phyloP scores from a whole-genome alignment of 2,888 invertebrate genomes.

The Caprella mutica region DNA sequence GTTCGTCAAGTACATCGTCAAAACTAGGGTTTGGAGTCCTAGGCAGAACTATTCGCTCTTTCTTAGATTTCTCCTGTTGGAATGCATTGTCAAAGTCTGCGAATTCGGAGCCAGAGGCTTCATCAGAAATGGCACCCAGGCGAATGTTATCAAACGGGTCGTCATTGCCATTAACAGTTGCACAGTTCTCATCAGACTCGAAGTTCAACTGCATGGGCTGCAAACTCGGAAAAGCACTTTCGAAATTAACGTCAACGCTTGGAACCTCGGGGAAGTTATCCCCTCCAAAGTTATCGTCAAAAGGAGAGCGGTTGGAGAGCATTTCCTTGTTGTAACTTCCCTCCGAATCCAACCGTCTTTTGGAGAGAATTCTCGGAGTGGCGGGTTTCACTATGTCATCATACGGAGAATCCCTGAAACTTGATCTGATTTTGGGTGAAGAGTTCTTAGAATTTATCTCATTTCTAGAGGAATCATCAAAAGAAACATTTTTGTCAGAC shows the following conservation, averaged over 20 bases:
- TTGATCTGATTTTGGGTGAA: slow-evolving; percentile 30
- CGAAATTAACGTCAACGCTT: slow-evolving; percentile 22
- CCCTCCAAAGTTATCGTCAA: slow-evolving; percentile 31
- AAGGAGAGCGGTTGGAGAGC: slow-evolving; percentile 32
- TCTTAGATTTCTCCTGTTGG: slow-evolving; percentile 4
- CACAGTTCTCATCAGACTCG: too few relatives aligned
- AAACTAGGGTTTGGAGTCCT: slow-evolving; percentile 6
- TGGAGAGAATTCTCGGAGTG: slow-evolving; percentile 20
- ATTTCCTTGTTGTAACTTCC: slow-evolving; percentile 27
- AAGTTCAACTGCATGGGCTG: slow-evolving; percentile 1
- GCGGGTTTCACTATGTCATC: too few relatives aligned
- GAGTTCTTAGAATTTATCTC: too few relatives aligned
- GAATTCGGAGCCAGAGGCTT: slow-evolving; percentile 8
- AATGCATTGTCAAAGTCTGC: slow-evolving; percentile 33
- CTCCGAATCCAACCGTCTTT: slow-evolving; percentile 23
- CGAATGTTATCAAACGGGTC: neutral
- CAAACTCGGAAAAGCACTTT: slow-evolving; percentile 25
- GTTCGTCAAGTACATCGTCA: slow-evolving; percentile 12
- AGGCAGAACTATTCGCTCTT: neutral
- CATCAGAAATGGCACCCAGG: neutral
- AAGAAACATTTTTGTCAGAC: too few relatives aligned
- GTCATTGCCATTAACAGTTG: neutral
- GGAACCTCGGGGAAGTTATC: slow-evolving; percentile 16
- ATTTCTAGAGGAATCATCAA: too few relatives aligned
- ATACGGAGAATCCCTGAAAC: slow-evolving; percentile 23